phyloP scores from a whole-genome alignment of 2,888 invertebrate genomes.

The Opisthograptis luteolata region DNA sequence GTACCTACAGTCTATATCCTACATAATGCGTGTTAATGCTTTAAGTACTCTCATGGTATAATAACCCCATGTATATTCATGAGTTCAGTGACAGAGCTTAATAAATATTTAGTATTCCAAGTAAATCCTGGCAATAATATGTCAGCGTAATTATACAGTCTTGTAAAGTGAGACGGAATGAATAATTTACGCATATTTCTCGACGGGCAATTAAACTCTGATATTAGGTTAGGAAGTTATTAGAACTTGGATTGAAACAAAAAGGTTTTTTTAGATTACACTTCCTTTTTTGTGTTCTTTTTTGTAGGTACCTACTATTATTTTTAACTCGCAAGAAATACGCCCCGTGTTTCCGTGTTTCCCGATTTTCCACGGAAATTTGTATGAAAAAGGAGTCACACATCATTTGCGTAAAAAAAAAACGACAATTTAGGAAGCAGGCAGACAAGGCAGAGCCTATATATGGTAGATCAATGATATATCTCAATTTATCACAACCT shows the following conservation, averaged over 20 bases:
- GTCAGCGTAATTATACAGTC: conserved; percentile 48
- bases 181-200: conserved; percentile 37
- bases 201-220: conserved; percentile 33
- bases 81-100: conserved; percentile 54
- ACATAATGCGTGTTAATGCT: conserved; percentile 27
- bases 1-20: conserved; percentile 9
- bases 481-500: too few species aligned
- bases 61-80: conserved; percentile 58
- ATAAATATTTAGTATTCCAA: conserved; percentile 63
- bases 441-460: too few species aligned
- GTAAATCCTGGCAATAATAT: conserved; percentile 57
- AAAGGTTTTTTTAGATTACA: too few species aligned
- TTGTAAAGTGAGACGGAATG: conserved; percentile 51
- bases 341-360: too few species aligned
- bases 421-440: too few species aligned
- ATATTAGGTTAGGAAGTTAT: conserved; percentile 22
- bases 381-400: too few species aligned
- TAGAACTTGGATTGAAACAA: background rate
- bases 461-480: too few species aligned
- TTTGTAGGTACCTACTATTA: too few species aligned
- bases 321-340: too few species aligned
- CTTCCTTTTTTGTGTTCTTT: background rate
- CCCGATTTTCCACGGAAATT: too few species aligned
- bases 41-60: conserved; percentile 27
- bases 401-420: too few species aligned